Base-by-base conservation (phyloP, 2,113 vertebrate species). In the Lota lota region DNA sequence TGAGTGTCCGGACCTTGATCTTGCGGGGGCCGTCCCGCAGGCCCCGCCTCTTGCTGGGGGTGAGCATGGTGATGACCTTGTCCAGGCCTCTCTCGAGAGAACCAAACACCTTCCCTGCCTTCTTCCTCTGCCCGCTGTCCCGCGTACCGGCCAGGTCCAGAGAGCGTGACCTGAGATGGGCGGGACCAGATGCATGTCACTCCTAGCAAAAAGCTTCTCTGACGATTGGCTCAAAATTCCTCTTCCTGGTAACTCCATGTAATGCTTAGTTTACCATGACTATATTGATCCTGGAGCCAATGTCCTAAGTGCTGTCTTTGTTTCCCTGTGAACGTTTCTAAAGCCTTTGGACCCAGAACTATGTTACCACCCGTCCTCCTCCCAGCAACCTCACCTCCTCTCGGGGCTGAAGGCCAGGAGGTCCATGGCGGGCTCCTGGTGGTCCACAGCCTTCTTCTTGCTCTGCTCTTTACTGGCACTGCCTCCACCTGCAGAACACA, bases 51-150 rank as follows among this genome's bases (percentile, higher is more conserved):
- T 96, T 99, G 81, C 82, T 94, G 58, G 97, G 95, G 0, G 95
- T 97, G 22, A 99, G 92, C 94, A 95, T 95, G 10, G 94, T 98
- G 82, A 98, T 95, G 62, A 99, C 85, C 87, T 96, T 98, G 86
- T 98, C 97, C 67, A 99, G 79, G 17, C 97, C 93, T 77, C 93
- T 93, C 87, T 99, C 97, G 73, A 99, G 85, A 70, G 93, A 97
- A 21, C 95, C 95, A 53, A 99, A 95, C 79, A 99, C 83, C 82
- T 93, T 96, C 40, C 91, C 85, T 64, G 90, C 93, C 86, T 92
- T 94, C 65, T 91, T 95, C 84, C 94, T 98, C 69, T 94, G 95
- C 58, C 90, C 92, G 21, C 92, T 94, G 71, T 92, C 94, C 67
- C 79, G 60, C 47, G 82, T 83, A 14, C 87, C 87, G 51, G 94